Conservation (phyloP, 2,888 invertebrate genomes). For the Lampropteryx suffumata region DNA sequence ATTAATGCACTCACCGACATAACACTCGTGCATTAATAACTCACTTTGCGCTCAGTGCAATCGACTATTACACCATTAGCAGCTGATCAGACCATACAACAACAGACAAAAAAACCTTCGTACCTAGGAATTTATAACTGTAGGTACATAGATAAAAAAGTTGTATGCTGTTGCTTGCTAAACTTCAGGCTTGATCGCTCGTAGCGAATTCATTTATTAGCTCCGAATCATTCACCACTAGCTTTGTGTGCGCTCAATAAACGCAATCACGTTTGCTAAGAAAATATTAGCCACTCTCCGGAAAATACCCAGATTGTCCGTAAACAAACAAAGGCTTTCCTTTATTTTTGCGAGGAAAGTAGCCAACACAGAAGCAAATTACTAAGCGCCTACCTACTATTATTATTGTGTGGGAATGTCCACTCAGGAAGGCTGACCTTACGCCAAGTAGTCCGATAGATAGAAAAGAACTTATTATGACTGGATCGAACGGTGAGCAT, state of each 20-base stretch:
- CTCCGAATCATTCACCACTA: no score
- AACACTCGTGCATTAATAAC: no score
- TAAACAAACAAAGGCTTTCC: conserved; percentile 5
- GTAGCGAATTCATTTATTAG: no score
- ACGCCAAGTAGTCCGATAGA: conserved; percentile 4
- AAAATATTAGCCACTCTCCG: conserved; percentile 10
- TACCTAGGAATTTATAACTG: no score
- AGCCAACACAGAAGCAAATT: conserved; percentile 6
- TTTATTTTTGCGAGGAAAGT: conserved; percentile 10
- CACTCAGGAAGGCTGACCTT: conserved; percentile 1
- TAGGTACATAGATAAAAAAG: no score
- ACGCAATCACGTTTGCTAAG: conserved; percentile 1
- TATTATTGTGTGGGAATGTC: conserved; percentile 4
- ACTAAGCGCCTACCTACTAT: conserved; percentile 1
- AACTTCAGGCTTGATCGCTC: no score
- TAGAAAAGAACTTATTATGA: conserved; percentile 9
- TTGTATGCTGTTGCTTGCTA: no score
- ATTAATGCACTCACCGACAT: no score
- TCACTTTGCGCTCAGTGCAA: no score
- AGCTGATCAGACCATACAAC: no score
- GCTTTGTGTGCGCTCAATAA: neutral
- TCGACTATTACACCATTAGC: no score
- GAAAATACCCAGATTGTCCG: conserved; percentile 6
- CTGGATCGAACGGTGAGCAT: neutral
- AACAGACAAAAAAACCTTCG: no score